Evolutionary conservation across 2,888 invertebrate species (phyloP).

Genomic region (Pachymerium ferrugineum): DNA sequence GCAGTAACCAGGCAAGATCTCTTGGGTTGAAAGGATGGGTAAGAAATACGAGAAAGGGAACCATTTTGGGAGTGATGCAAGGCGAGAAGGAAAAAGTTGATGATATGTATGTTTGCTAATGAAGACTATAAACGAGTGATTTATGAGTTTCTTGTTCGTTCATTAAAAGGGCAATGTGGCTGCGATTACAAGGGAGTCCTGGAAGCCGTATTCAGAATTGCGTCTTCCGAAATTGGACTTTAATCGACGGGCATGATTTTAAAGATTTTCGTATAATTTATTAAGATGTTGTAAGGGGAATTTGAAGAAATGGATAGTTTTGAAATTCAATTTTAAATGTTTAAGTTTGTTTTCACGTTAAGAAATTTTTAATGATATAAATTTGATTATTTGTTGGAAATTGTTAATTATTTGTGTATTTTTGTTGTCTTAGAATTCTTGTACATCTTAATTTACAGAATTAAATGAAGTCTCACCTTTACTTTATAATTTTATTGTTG

Average conservation of each 20-base stretch:
- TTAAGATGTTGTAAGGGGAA: too few species aligned
- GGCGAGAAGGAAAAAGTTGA: constrained; percentile 70
- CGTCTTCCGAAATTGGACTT: constrained; percentile 57
- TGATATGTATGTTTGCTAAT: constrained; percentile 66
- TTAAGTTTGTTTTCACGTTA: too few species aligned
- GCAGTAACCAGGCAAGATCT: constrained; percentile 69
- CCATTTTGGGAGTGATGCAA: constrained; percentile 83
- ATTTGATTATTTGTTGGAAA: neutral
- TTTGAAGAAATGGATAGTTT: too few species aligned
- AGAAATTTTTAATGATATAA: too few species aligned
- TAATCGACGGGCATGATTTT: constrained; percentile 61
- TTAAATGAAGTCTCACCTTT: neutral
- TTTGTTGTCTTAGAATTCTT: neutral
- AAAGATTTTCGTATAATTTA: constrained; percentile 64
- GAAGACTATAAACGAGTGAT: neutral
- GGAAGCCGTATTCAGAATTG: constrained; percentile 44
- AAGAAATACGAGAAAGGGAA: constrained; percentile 79
- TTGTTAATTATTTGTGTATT: neutral
- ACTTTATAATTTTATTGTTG: neutral
- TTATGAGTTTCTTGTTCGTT: neutral
- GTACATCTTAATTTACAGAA: neutral
- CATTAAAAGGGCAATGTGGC: constrained; percentile 41
- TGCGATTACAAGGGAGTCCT: constrained; percentile 44
- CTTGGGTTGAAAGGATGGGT: constrained; percentile 82
- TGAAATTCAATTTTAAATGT: too few species aligned